Evolutionary conservation across 2,797 vertebrate genomes (phyloP).

Genomic region (Oreonectes daqikongensis): DNA sequence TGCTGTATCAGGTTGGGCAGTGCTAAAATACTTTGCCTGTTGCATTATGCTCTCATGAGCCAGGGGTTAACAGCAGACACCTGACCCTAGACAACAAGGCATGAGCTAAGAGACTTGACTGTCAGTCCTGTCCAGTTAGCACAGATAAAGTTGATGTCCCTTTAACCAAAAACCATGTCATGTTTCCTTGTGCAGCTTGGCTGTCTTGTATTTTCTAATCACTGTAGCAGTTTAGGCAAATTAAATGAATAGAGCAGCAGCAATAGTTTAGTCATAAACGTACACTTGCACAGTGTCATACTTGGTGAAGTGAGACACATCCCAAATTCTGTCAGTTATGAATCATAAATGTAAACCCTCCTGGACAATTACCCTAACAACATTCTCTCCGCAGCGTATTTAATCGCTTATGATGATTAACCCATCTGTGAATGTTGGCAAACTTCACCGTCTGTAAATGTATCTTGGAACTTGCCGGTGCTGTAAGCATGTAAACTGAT

Average conservation of each 20-base stretch:
- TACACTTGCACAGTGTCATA: not conserved
- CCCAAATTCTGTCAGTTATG: conserved; percentile 11
- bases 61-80: conserved; percentile 4
- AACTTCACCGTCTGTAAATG: not conserved
- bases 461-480: not conserved
- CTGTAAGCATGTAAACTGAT: not conserved
- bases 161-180: not conserved
- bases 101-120: conserved; percentile 27
- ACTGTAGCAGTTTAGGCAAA: not conserved
- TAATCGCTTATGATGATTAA: not conserved
- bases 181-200: not conserved
- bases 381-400: not conserved
- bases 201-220: not conserved
- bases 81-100: not conserved
- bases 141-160: not conserved
- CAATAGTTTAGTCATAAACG: too few relatives aligned
- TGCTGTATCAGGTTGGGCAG: not conserved
- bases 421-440: conserved; percentile 6
- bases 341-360: conserved; percentile 23
- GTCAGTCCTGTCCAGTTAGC: conserved; percentile 35
- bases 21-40: not conserved
- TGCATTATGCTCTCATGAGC: conserved; percentile 17
- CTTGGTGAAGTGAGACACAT: conserved; percentile 3
- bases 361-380: conserved; percentile 38
- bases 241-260: not conserved